These are phyloP conservation scores for Petromus typicus DNA, from an alignment of 2,113 vertebrate genomes.

Conservation along the genomic window DNA sequence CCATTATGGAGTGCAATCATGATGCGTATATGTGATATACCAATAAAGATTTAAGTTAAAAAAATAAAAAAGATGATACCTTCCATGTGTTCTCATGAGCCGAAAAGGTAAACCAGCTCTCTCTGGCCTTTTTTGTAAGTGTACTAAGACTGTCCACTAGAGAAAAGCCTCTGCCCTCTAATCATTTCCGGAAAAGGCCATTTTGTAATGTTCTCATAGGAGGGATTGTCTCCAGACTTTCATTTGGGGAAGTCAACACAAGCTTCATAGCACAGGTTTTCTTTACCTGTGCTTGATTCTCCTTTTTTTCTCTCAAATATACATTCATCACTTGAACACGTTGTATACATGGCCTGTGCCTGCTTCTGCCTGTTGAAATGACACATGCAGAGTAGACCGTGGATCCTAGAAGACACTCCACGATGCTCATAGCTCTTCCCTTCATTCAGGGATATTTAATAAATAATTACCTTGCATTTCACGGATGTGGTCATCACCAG, in stretches of 20 bases:
- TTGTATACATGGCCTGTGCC: background rate
- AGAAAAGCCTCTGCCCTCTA: background rate
- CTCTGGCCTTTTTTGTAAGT: background rate
- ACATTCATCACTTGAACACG: background rate
- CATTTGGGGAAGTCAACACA: background rate
- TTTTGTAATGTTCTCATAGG: background rate
- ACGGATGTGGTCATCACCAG: background rate
- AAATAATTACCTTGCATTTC: background rate
- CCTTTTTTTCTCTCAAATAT: background rate
- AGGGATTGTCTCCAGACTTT: background rate
- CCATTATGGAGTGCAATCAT: too few relatives aligned
- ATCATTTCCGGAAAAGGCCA: background rate
- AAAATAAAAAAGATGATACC: rapidly evolving
- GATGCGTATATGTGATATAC: too few relatives aligned
- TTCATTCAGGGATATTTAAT: background rate
- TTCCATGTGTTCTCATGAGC: background rate
- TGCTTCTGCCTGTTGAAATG: background rate
- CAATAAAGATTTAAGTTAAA: too few relatives aligned
- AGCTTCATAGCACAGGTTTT: background rate
- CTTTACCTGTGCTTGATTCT: background rate
- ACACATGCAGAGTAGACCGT: background rate
- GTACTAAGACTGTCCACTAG: background rate
- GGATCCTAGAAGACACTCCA: background rate
- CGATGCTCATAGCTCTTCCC: background rate
- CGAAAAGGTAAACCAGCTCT: background rate